Evolutionary conservation across 64 coral and sea anemone species (phyloP).

Genomic region (Actinia tenebrosa): DNA sequence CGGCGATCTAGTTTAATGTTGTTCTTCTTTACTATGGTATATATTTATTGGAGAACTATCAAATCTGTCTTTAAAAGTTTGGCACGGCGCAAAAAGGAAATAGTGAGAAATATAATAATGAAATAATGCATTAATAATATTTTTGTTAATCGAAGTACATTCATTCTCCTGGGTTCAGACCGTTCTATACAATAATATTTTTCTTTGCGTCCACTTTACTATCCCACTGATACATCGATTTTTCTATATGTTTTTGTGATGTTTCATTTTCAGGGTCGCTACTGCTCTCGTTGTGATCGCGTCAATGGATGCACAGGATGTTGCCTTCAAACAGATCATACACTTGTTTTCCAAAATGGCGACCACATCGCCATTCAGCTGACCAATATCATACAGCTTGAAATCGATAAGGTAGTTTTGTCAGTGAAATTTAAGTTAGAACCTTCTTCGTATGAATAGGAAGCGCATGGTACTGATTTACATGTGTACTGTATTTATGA

Average conservation of each 20-base stretch:
- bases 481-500: no score
- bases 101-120: no score
- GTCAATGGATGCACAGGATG: conserved; percentile 49
- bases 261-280: conserved; percentile 29
- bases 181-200: no score
- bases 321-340: conserved; percentile 30
- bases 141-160: no score
- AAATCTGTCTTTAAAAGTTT: no score
- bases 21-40: neutral
- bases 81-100: no score
- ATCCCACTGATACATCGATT: neutral
- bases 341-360: conserved; percentile 40
- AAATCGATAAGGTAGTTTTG: conserved; percentile 57
- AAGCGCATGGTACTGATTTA: no score
- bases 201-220: no score
- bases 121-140: no score
- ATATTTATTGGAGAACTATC: no score
- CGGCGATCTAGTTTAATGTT: neutral
- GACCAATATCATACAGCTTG: conserved; percentile 26
- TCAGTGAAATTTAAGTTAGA: neutral
- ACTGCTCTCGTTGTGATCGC: conserved; percentile 56
- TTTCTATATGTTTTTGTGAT: neutral
- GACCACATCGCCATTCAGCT: conserved; percentile 65
- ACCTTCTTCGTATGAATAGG: neutral
- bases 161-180: no score